Evolutionary conservation across 1,140 invertebrate genomes (phyloP).

Genomic region (Drosophila arizonae): DNA sequence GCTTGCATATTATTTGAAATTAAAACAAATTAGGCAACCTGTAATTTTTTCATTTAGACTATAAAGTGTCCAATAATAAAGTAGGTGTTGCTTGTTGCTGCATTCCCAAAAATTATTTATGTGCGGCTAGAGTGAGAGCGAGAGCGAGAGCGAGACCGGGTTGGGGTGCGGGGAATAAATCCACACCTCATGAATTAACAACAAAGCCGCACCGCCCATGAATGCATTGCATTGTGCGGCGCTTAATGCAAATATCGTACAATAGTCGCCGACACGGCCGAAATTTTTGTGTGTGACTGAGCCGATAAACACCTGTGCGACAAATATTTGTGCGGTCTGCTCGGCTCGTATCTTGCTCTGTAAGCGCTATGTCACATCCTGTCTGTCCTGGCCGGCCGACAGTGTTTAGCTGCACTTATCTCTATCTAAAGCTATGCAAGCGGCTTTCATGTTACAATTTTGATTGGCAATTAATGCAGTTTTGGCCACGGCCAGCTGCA

Average conservation of each 20-base stretch:
- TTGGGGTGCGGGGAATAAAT: slow-evolving; percentile 1
- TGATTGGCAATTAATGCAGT: slow-evolving; percentile 73
- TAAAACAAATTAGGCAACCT: slow-evolving; percentile 81
- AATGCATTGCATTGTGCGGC: slow-evolving; percentile 64
- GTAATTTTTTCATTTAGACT: slow-evolving; percentile 79
- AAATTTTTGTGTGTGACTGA: slow-evolving; percentile 7
- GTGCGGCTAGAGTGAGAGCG: slow-evolving; percentile 2
- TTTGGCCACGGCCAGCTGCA: slow-evolving; percentile 45
- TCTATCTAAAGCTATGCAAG: slow-evolving; percentile 35
- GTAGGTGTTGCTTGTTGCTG: slow-evolving; percentile 65
- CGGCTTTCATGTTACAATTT: slow-evolving; percentile 51
- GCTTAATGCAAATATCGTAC: slow-evolving; percentile 28
- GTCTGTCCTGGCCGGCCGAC: background rate
- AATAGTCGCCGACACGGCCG: background rate
- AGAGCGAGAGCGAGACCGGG: background rate
- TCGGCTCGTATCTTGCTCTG: slow-evolving; percentile 6
- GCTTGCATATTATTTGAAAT: slow-evolving; percentile 79
- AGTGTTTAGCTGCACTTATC: slow-evolving; percentile 14
- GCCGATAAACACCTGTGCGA: slow-evolving; percentile 57
- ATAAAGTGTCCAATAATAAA: slow-evolving; percentile 80
- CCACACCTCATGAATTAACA: slow-evolving; percentile 79
- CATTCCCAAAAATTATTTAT: slow-evolving; percentile 56
- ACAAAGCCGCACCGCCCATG: slow-evolving; percentile 69
- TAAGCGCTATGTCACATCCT: slow-evolving; percentile 40
- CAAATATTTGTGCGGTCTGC: slow-evolving; percentile 27